Conservation (phyloP, 2,888 invertebrate species). For the Drosophila tripunctata region DNA sequence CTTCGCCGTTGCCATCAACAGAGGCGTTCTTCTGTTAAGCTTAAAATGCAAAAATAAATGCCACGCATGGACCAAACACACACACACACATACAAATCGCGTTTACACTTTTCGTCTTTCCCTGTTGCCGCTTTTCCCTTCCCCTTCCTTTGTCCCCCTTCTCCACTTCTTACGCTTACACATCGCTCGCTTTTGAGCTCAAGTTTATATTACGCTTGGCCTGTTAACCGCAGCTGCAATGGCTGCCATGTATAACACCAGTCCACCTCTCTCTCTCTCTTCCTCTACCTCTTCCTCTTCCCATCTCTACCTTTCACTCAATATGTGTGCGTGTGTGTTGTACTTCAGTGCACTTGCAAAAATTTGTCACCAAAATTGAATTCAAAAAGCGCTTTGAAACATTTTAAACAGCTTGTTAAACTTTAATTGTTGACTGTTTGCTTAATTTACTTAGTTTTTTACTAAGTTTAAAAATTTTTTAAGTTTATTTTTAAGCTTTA, state of each 20-base stretch:
- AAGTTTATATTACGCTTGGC: slow-evolving; percentile 80
- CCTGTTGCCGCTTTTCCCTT: background rate
- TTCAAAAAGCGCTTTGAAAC: too few relatives aligned
- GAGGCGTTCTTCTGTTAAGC: slow-evolving; percentile 61
- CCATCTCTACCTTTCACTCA: too few relatives aligned
- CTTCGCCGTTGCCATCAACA: slow-evolving; percentile 60
- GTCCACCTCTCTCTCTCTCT: too few relatives aligned
- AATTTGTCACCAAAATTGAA: too few relatives aligned
- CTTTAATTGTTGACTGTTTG: too few relatives aligned
- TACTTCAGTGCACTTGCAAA: too few relatives aligned
- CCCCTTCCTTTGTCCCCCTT: background rate
- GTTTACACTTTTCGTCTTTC: slow-evolving; percentile 23
- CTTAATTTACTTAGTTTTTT: too few relatives aligned
- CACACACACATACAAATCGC: slow-evolving; percentile 1
- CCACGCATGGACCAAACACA: slow-evolving; percentile 58
- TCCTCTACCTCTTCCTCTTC: too few relatives aligned
- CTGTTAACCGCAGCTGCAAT: slow-evolving; percentile 75
- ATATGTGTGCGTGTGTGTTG: too few relatives aligned
- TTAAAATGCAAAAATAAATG: slow-evolving; percentile 80
- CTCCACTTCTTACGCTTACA: background rate
- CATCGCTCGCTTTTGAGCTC: slow-evolving; percentile 67
- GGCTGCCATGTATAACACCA: slow-evolving; percentile 21
- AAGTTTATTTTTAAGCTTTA: too few relatives aligned
- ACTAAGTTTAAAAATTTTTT: too few relatives aligned
- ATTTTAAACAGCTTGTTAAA: too few relatives aligned